A percentile compares a stretch with the other conserved stretches of the same genome.
Conservation (phyloP, 1,140 invertebrate genomes). For the Yoshiicerus persimilis region DNA sequence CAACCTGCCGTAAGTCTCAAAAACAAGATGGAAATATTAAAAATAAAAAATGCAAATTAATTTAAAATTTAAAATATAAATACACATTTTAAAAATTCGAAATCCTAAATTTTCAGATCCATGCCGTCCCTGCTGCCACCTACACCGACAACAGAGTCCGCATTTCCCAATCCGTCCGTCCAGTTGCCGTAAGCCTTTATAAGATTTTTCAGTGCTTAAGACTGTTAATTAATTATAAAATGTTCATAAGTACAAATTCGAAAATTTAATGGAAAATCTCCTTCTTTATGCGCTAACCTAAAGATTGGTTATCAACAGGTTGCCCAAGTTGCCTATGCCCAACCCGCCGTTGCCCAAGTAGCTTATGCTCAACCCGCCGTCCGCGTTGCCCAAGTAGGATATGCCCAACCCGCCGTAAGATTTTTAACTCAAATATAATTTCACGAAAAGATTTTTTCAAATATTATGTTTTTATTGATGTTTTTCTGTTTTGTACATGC, state of each 20-base stretch:
- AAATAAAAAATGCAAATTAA: background rate
- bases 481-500: too few species aligned
- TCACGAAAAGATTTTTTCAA: too few species aligned
- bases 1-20: background rate
- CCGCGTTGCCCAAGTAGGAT: background rate
- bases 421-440: too few species aligned
- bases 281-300: background rate
- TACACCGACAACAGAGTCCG: background rate
- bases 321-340: background rate
- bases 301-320: background rate
- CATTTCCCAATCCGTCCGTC: background rate
- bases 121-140: background rate
- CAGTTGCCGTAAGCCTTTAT: background rate
- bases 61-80: too few species aligned
- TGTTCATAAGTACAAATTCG: background rate
- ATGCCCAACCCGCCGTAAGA: background rate
- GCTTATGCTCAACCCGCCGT: background rate
- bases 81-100: background rate
- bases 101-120: background rate
- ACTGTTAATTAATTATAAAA: too few species aligned
- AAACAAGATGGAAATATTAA: background rate
- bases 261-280: background rate
- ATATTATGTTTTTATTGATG: too few species aligned
- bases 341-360: too few species aligned
- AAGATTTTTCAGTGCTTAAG: background rate